Base-by-base conservation (phyloP, 2,113 vertebrate species). In the Proterorhinus semilunaris region DNA sequence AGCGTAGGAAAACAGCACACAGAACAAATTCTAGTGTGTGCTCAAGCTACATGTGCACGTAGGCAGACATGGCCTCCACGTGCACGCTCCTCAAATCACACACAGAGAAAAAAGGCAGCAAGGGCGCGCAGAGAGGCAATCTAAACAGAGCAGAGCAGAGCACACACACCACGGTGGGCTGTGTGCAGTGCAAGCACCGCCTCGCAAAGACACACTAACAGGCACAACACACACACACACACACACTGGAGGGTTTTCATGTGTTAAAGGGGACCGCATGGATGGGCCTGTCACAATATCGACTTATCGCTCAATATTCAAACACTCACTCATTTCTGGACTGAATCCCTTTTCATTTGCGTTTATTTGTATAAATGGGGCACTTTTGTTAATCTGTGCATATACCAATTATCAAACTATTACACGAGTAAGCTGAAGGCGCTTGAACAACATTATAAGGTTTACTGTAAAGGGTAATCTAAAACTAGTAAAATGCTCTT, bases 81-180 rank as follows among this genome's bases (percentile, higher is more conserved):
- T 47, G 50, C 57, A 59, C 65, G 51, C 62, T 59, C 17, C 62
- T 17, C 63, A 66, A 74, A 65, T 68, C 73, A 47, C 59, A 69
- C 68, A 72, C 48, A 57, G 49, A 62, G 55, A 64, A 59, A 53
- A 69, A 15, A 45, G 66, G 66, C 71, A 78, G 65, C 66, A 82
- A 76, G 75, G 76, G 69, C 76, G 80, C 72, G 74, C 65, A 83
- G 71, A 76, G 82, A 87, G 52, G 66, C 82, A 82, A 85, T 78
- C 72, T 80, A 89, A 87, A 88, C 82, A 84, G 78, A 86, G 80
- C 80, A 84, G 78, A 86, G 80, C 80, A 77, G 66, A 79, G 58
- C 83, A 83, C 69, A 78, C 76, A 83, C 62, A 84, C 81, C 77
- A 76, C 78, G 76, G 74, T 3, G 4, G 27, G 75, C 64, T 83